Base-by-base conservation (phyloP, 2,888 invertebrate species). In the Melipona beecheii region DNA sequence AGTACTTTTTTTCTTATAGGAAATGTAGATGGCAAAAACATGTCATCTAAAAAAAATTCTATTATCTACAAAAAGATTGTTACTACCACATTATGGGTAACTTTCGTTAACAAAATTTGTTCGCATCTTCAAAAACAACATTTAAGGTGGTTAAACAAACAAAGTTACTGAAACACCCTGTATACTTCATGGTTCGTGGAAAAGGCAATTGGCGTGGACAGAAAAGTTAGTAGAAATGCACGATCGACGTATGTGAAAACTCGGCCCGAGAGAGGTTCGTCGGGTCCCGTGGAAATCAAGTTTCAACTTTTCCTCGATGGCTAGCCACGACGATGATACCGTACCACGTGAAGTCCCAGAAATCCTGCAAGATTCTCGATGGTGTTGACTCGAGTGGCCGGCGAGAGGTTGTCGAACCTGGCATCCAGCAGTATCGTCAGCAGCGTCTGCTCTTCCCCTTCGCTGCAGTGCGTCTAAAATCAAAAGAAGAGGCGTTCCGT, bases 341-440 rank as follows among this genome's bases (percentile, higher is more conserved):
- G 56, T 94, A 97, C 97, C 95, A 96, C 95, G 91, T 96, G 96
- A 54, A 97, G 94, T 78, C 96, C 96, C 94, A 97, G 96, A 93
- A 97, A 97, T 91, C 95, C 96, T n/a, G 97, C 96, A 64, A 97
- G 95, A 90, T 97, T 96, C 95, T 96, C 96, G 83, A 97, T 95
- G 78, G 97, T 96, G 49, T 96, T 95, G 89, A 97, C 96, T 92
- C 96, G 95, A 84, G 96, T 96, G 78, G 95, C 95, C 52, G 97
- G 96, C 86, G 96, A 95, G 90, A 97, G 95, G 83, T 95, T 95
- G 74, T 96, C 95, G 91, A 97, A 95, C 90, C 96, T 95, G 72
- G 96, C 96, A 92, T 97, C 97, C 81, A 98, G 94, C 54, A 97
- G 95, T 77, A 98, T 95, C 76, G 96, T 96, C 70, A 97, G 95